These are phyloP conservation scores for Cynocephalus volans DNA, from an alignment of 2,113 vertebrate species.

Conservation along the genomic window DNA sequence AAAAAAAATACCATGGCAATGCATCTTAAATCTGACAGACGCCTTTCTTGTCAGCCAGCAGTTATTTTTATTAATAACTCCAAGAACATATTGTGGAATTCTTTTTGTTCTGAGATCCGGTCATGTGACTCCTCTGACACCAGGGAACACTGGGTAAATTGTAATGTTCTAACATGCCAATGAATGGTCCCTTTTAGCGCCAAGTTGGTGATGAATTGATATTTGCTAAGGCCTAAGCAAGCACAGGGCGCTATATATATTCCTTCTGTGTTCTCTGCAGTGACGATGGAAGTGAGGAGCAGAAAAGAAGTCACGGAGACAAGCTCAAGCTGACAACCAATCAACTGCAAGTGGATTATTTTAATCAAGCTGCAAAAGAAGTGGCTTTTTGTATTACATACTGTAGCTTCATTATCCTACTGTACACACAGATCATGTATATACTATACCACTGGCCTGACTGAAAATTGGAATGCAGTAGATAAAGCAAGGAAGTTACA, in stretches of 20 bases:
- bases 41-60: conserved; percentile 73
- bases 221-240: conserved; percentile 89
- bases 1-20: conserved; percentile 66
- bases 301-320: conserved; percentile 78
- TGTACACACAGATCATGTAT: conserved; percentile 67
- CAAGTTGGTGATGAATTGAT: conserved; percentile 88
- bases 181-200: conserved; percentile 87
- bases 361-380: conserved; percentile 81
- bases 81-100: conserved; percentile 81
- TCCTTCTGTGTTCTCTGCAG: conserved; percentile 81
- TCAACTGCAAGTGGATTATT: conserved; percentile 75
- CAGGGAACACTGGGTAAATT: conserved; percentile 87
- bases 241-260: conserved; percentile 85
- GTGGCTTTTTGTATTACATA: conserved; percentile 72
- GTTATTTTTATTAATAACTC: conserved; percentile 86
- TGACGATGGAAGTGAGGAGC: conserved; percentile 85
- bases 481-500: conserved; percentile 48
- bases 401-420: conserved; percentile 68
- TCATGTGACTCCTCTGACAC: conserved; percentile 85
- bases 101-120: conserved; percentile 83
- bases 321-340: conserved; percentile 81
- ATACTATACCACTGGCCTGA: conserved; percentile 20
- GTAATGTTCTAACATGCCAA: conserved; percentile 82
- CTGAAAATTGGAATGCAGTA: conserved; percentile 53
- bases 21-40: conserved; percentile 75